phyloP scores from a whole-genome alignment of 2,888 invertebrate genomes.

The Tachina grossa region DNA sequence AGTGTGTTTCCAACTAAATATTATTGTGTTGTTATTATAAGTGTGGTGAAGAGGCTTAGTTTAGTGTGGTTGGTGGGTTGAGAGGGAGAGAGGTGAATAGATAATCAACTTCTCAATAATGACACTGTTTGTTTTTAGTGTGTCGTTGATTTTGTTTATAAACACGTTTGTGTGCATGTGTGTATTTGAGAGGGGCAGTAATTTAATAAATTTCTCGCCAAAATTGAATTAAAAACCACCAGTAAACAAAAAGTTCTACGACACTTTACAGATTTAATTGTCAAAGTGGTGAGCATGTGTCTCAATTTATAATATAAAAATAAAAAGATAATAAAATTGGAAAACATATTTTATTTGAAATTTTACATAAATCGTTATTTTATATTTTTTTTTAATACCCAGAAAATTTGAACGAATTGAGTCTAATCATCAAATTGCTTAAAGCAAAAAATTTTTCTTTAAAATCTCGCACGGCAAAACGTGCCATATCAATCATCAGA shows the following conservation, averaged over 20 bases:
- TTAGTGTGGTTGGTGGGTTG: background rate
- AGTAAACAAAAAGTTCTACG: background rate
- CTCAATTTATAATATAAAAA: background rate
- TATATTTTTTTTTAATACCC: too few relatives aligned
- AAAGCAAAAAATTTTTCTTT: too few relatives aligned
- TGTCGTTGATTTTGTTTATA: background rate
- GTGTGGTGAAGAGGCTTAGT: background rate
- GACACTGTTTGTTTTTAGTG: background rate
- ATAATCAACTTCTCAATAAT: constrained; percentile 10
- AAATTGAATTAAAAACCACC: background rate
- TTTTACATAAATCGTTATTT: too few relatives aligned
- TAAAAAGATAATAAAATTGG: background rate
- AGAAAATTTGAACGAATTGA: too few relatives aligned
- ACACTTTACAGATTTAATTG: background rate
- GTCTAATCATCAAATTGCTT: too few relatives aligned
- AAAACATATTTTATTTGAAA: too few relatives aligned
- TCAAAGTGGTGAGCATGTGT: background rate
- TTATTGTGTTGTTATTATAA: constrained; percentile 11
- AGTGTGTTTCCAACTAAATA: constrained; percentile 12
- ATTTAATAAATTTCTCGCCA: constrained; percentile 27
- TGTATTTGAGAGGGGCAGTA: background rate
- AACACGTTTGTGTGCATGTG: background rate
- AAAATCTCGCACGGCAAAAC: too few relatives aligned
- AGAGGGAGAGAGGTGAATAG: background rate
- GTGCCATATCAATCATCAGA: too few relatives aligned